Evolutionary conservation across 2,888 invertebrate species (phyloP), one percentile per base, ranked within the genome.

Genomic region (Junonia oenone): DNA sequence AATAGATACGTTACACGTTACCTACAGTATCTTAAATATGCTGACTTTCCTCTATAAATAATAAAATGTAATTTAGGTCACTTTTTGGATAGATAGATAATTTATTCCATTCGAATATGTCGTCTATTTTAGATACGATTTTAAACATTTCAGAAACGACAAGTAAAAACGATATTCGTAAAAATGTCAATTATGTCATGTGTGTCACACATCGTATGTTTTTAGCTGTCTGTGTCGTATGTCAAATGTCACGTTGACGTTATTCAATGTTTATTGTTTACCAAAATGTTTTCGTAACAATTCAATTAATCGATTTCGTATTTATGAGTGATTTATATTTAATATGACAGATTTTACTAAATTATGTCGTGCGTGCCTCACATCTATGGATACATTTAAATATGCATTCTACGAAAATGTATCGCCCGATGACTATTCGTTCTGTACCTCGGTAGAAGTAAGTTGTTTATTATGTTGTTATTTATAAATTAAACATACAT

Each of bases 381-480:
- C 63, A 53, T 65, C 72, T 0, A 73, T 78, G 56, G 76, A 81
- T 58, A 68, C 76, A 1, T 82, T 83, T 56, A 71, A 65, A 1
- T 83, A 81, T 62, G 63, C 68, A 52, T 64, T 90, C 33, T 78
- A 73, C 61, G 71, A 82, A 35, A 81, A 84, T 63, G 76, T 87
- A 59, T 75, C 83, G 19, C 67, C 80, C 1, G 81, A 84, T 58
- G 63, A 75, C 29, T 90, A 78, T 64, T 73, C 61, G 45, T 90
- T 81, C 68, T 90, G 90, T 61, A 90, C 90, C 49, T 83, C 88
- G 9, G 60, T 90, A 29, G 70, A 89, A 78, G 90, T 90, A 70
- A 64, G 49, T 17, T 47, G 17, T 35, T 26, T 6, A 9, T 45
- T n/a, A 26, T 33, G 2, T 33, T 11, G 0, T n/a, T 31, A 11